Base-by-base conservation (phyloP, 2,797 vertebrate genomes). In the Anolis apletophallus region DNA sequence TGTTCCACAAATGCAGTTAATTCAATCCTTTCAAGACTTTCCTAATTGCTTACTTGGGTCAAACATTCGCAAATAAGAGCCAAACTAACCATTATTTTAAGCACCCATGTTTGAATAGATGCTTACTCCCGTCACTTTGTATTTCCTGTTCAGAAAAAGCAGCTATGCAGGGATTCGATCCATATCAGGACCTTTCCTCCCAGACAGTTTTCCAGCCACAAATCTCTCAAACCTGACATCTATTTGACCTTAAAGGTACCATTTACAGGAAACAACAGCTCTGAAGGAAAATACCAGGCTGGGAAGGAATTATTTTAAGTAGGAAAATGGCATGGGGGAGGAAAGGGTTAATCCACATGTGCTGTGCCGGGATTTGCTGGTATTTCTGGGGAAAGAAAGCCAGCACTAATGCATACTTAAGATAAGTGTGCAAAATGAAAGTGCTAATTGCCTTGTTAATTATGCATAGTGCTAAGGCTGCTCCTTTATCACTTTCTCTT, bases 401-500 rank as follows among this genome's bases (percentile, higher is more conserved):
- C 40, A 81, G 10, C n/a, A 40, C 23, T 73, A 73, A 80, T 50
- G 14, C 34, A 46, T 17, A 34, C 5, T 64, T 59, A 61, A 32
- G 75, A 5, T 52, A 84, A 64, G 57, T 40, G n/a, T 80, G 54
- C 54, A 73, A 75, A 52, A n/a, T 86, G 79, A 67, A 86, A 86
- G 59, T 12, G 32, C 23, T 74, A 80, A 73, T 57, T 80, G 68
- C 13, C 19, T 64, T 73, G 55, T 40, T 80, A 64, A 79, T 67
- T 81, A 74, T 52, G n/a, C 32, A 74, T 64, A 46, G 55, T 46
- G 69, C 57, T 46, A 73, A n/a, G n/a, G 10, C 12, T 32, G 69
- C 14, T 23, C n/a, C 40, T 67, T 40, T 54, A 9, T n/a, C 59
- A 75, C 71, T 86, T 73, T 40, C 71, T 23, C 13, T 61, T 67